Conservation (phyloP, 1,140 invertebrate genomes). For the Phocides pigmalion region DNA sequence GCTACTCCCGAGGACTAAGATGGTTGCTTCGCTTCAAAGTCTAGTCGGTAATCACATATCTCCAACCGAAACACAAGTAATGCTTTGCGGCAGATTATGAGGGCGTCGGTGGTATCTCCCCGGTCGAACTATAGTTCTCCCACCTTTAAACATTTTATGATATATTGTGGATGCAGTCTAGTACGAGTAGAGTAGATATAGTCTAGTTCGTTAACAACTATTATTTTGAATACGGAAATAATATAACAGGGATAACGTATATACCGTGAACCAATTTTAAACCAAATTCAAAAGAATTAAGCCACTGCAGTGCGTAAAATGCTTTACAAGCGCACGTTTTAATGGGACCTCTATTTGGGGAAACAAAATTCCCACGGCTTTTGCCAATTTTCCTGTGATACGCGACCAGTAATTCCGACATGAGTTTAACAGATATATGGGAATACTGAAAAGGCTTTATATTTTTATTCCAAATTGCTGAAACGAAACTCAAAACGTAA, state of each 20-base stretch:
- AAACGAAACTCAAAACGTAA: constrained; percentile 4
- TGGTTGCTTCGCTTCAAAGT: too few species aligned
- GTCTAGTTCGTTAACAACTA: too few species aligned
- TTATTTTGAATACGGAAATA: too few species aligned
- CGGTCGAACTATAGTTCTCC: too few species aligned
- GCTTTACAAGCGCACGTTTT: constrained; percentile 20
- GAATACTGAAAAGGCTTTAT: constrained; percentile 32
- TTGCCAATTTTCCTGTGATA: constrained; percentile 27
- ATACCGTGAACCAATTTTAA: constrained; percentile 1
- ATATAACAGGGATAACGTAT: neutral
- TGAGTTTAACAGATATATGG: constrained; percentile 32
- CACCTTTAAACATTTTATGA: too few species aligned
- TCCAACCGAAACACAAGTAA: too few species aligned
- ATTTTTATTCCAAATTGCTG: constrained; percentile 22
- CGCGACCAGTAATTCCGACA: constrained; percentile 23
- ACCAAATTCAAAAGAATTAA: constrained; percentile 18
- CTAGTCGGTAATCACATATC: too few species aligned
- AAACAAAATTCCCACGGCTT: constrained; percentile 25
- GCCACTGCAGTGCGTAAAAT: constrained; percentile 26
- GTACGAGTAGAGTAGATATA: too few species aligned
- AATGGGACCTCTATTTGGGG: constrained; percentile 4
- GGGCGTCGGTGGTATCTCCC: too few species aligned
- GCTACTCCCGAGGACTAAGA: too few species aligned
- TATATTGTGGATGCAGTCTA: too few species aligned
- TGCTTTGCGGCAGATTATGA: too few species aligned